Base-by-base conservation (phyloP, 2,888 invertebrate genomes). In the Lasioglossum vierecki region DNA sequence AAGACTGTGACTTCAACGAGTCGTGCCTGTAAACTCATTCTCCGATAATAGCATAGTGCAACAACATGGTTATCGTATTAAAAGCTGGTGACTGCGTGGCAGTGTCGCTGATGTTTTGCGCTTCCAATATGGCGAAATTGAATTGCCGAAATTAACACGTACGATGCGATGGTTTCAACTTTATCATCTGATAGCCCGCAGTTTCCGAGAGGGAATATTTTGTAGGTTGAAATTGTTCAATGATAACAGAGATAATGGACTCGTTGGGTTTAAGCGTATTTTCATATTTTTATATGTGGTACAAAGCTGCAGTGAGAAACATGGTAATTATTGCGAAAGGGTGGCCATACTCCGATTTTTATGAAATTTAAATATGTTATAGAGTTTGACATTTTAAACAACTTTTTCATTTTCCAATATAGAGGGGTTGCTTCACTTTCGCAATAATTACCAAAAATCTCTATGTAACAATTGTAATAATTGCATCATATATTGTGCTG, bases 111-210 rank as follows among this genome's bases (percentile, higher is more conserved):
- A 30, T 63, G 63, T 63, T 63, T 63, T 63, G 30, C 30, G 30
- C 30, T 35, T 35, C 63, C 63, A 30, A 63, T 18, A 35, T 11
- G 18, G 30, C 30, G 30, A 18, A 35, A 63, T 63, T 63, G 30
- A 63, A 63, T 63, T 63, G 26, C 63, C 63, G 30, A 30, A 63
- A 63, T 63, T 18, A 63, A 63, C 63, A 18, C 63, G 30, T 18
- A 30, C 63, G 30, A 63, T 63, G 63, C 63, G 30, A 63, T 63
- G 63, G 26, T 60, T 60, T 60, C 60, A 30, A 60, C 26, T 60
- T 60, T 30, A 60, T 60, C 60, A 30, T 30, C 26, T 15, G 60
- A 60, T 60, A 26, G 15, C 60, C 4, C 26, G 60, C 26, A 60
- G 26, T 60, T 60, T 30, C 26, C 60, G 13, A 60, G 60, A 30